Conservation (phyloP, 2,888 invertebrate genomes). For the Drosophila leonis region DNA sequence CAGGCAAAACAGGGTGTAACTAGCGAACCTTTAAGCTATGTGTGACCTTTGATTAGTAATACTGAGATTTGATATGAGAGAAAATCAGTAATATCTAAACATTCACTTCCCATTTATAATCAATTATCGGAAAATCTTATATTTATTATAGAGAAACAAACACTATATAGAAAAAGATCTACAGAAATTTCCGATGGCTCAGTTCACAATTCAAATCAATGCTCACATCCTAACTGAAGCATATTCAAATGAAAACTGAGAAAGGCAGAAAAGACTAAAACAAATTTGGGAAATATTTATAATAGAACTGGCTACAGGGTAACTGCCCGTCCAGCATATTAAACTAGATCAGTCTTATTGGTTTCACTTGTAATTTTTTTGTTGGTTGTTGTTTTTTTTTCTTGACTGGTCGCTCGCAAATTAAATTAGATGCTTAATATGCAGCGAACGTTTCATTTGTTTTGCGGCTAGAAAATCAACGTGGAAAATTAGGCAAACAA, state of each 20-base stretch:
- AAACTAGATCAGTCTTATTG: neutral
- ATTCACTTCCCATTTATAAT: no score
- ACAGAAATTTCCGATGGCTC: neutral
- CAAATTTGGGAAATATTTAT: no score
- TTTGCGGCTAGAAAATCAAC: conserved; percentile 82
- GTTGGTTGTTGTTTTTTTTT: conserved; percentile 13
- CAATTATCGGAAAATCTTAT: no score
- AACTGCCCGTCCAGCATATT: conserved; percentile 4
- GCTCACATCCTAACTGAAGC: no score
- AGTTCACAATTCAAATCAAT: neutral
- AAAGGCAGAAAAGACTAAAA: no score
- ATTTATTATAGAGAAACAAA: no score
- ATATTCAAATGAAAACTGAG: no score
- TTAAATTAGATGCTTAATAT: conserved; percentile 79
- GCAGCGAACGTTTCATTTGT: conserved; percentile 79
- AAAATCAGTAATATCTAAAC: no score
- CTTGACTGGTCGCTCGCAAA: conserved; percentile 58
- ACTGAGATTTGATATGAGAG: no score
- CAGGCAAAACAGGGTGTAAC: neutral
- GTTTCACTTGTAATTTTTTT: conserved; percentile 19
- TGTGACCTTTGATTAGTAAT: neutral
- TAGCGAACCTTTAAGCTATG: neutral
- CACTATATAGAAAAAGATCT: no score
- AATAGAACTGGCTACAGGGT: neutral
- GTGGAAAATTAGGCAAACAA: conserved; percentile 81